Evolutionary conservation across 2,113 vertebrate genomes (phyloP), one percentile per base, ranked within the genome.

Genomic region (Heterochromis multidens): DNA sequence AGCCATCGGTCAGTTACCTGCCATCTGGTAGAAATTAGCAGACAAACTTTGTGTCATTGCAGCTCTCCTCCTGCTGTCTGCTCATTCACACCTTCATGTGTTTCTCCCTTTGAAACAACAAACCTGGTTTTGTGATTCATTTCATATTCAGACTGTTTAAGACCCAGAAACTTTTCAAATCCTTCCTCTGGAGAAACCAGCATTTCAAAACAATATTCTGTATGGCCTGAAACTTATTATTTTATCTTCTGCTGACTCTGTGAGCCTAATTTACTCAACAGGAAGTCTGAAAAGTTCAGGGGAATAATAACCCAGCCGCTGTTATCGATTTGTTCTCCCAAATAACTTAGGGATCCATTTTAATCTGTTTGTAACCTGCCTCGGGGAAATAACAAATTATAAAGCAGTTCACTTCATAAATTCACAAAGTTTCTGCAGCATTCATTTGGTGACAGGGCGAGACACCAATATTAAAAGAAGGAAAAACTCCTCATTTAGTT

Each of bases 271-370:
- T 43, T 19, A 33, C 35, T 63, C 33, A 58, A 35, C 74, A 77
- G 79, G 58, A 77, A 56, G 76, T 79, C 43, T 10, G n/a, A 23
- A 12, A 52, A 31, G 60, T 56, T 88, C 21, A 5, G 40, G 43
- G 33, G 84, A 87, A 82, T 60, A 82, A 86, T 52, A 85, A 89
- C 35, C 11, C 56, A 19, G 74, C 21, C 33, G 10, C 29, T 33
- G 25, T 4, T 59, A 89, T 88, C 4, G 83, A 91, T 88, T 89
- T 58, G 74, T 60, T 82, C 56, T 62, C 65, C 16, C 33, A 72
- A 86, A 86, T 65, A 56, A 82, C 70, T 89, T 65, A 19, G 7
- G 56, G 79, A 88, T 86, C 88, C 74, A 84, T 89, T 86, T 88
- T 74, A 87, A 87, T 85, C 29, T 11, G 54, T 82, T 82, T 86